Evolutionary conservation across 2,113 vertebrate genomes (phyloP).

Genomic region (Antennarius striatus): DNA sequence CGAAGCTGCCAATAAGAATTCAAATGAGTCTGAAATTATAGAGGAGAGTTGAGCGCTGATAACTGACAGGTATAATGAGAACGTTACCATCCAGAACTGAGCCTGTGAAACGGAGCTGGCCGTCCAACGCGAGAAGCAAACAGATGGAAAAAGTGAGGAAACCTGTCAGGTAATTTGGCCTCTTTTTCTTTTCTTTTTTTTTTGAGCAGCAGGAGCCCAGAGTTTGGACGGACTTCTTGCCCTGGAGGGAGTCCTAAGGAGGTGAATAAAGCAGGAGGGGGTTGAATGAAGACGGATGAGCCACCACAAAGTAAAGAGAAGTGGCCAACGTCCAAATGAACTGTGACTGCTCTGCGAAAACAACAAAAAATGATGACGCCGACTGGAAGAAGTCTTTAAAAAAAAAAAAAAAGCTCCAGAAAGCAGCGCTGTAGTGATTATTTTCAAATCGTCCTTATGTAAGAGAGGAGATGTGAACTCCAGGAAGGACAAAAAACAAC

Average conservation of each 20-base stretch:
- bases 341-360: too few species aligned
- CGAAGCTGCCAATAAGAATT: constrained; percentile 63
- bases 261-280: background rate
- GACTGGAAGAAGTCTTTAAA: too few species aligned
- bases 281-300: constrained; percentile 1
- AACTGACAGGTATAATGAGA: constrained; percentile 67
- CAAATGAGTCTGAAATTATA: constrained; percentile 67
- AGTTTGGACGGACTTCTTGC: constrained; percentile 4
- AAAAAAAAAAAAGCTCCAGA: too few species aligned
- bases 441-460: constrained; percentile 11
- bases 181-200: constrained; percentile 31
- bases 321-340: too few species aligned
- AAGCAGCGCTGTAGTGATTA: background rate
- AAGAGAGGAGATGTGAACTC: constrained; percentile 8
- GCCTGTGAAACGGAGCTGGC: constrained; percentile 56
- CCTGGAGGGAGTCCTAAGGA: constrained; percentile 5
- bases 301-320: too few species aligned
- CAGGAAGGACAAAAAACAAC: constrained; percentile 10
- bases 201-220: constrained; percentile 3
- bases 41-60: constrained; percentile 54
- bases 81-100: constrained; percentile 47
- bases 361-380: too few species aligned
- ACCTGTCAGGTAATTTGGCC: constrained; percentile 53
- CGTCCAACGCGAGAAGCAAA: constrained; percentile 12
- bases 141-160: constrained; percentile 46